These are phyloP conservation scores for Acrocephalus scirpaceus DNA, from an alignment of 2,797 vertebrate genomes.

Conservation along the genomic window DNA sequence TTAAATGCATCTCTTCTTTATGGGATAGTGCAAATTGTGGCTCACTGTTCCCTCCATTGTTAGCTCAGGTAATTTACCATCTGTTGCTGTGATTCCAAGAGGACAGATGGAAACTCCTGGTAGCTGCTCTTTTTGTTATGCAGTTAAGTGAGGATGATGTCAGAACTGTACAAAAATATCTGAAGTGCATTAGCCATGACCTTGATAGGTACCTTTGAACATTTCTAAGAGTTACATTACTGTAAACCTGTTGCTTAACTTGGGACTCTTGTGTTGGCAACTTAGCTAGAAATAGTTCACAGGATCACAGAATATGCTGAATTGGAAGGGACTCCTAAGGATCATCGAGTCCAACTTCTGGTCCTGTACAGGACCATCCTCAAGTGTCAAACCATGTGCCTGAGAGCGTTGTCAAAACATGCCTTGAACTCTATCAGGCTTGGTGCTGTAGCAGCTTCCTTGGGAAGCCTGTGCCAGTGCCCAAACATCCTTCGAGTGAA, in stretches of 20 bases:
- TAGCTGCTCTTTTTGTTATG: not conserved
- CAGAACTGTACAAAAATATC: not conserved
- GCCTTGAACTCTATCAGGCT: not conserved
- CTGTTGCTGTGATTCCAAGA: not conserved
- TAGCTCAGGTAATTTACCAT: not conserved
- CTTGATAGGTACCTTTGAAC: not conserved
- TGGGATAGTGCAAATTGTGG: not conserved
- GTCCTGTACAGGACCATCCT: not conserved
- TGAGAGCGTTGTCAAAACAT: not conserved
- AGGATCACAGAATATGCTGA: not conserved
- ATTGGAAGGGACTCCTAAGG: not conserved
- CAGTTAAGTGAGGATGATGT: not conserved
- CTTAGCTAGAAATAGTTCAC: not conserved
- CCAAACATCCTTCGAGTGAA: not conserved
- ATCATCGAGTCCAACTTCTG: fast-evolving
- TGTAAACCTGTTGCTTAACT: not conserved
- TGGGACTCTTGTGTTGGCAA: not conserved
- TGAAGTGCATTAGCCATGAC: not conserved
- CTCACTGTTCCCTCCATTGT: not conserved
- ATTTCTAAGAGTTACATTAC: not conserved
- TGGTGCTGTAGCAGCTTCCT: not conserved
- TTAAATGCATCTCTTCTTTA: not conserved
- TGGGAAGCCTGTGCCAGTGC: not conserved
- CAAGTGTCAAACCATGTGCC: not conserved
- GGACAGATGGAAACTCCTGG: not conserved